Evolutionary conservation across 1,140 invertebrate species (phyloP), one percentile per base, ranked within the genome.

Genomic region (Acyrthosiphon pisum): DNA sequence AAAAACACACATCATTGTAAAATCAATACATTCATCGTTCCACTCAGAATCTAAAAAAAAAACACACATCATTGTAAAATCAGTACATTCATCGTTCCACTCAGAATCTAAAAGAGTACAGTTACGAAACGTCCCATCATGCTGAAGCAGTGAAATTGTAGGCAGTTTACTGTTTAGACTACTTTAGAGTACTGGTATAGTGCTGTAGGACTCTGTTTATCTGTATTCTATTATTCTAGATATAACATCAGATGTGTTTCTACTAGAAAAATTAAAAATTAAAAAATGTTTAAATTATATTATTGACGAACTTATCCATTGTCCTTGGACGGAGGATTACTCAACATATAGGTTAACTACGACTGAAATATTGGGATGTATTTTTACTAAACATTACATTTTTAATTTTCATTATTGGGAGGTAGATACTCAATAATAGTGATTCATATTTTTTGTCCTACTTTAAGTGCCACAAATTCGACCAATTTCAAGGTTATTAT

Each of bases 371-470:
- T 4, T 76, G 60, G n/a, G n/a, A n/a, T 1, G 14, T 76, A 6
- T 6, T 60, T 76, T 76, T 76, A 35, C 30, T n/a, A 18, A 76
- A 76, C 30, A 35, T 76, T 35, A 76, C 6, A 76, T 76, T 76
- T 68, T 76, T 76, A 76, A 76, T 76, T 76, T n/a, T 76, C 60
- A n/a, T 76, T 76, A 76, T n/a, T n/a, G 20, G 60, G 60, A 76
- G n/a, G n/a, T 35, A n/a, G 30, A 8, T 48, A 48, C 20, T 48
- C 11, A 22, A 88, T n/a, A n/a, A 48, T 48, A 88, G 30, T 88
- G 86, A 48, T 48, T 88, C 23, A 88, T 46, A 87, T 46, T 87
- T 86, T 87, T 87, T 37, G 83, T 87, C 44, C 86, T 88, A 48
- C 44, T 44, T 84, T 44, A 76, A 84, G 83, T 26, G 37, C 37